These are phyloP conservation scores for Lasioglossum albipes DNA, from an alignment of 1,140 invertebrate species.

Conservation along the genomic window DNA sequence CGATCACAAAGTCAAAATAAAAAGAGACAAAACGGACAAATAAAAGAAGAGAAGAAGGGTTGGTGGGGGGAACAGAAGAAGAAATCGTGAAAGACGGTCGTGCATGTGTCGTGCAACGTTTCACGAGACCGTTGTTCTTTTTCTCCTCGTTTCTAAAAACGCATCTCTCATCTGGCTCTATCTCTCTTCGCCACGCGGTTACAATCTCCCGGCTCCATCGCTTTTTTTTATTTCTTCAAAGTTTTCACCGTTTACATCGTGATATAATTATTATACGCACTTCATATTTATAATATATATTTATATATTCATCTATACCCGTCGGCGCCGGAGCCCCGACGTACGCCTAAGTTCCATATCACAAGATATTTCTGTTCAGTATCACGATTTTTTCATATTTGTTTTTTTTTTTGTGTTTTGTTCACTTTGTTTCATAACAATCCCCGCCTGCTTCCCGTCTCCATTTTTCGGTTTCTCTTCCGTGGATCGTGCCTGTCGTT, in stretches of 20 bases:
- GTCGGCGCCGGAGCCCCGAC: constrained; percentile 59
- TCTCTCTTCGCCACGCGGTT: constrained; percentile 12
- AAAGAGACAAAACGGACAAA: neutral
- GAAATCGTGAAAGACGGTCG: constrained; percentile 16
- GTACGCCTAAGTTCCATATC: constrained; percentile 72
- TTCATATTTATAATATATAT: constrained; percentile 47
- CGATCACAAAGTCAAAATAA: neutral
- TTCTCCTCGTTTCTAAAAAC: constrained; percentile 9
- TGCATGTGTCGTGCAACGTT: constrained; percentile 28
- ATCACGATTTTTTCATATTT: constrained; percentile 62
- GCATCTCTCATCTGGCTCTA: neutral
- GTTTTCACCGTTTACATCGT: constrained; percentile 38
- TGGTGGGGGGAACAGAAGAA: neutral
- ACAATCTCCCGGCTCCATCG: neutral
- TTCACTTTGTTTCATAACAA: constrained; percentile 2
- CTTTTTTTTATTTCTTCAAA: neutral
- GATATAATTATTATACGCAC: constrained; percentile 44
- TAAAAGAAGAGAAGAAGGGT: neutral
- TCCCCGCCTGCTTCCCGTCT: constrained; percentile 24
- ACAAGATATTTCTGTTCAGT: constrained; percentile 72
- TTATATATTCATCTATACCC: constrained; percentile 52
- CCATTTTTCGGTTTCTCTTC: constrained; percentile 23
- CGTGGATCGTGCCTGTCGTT: constrained; percentile 22
- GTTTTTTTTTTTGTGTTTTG: constrained; percentile 20
- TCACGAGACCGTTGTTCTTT: constrained; percentile 24